phyloP scores from a whole-genome alignment of 2,797 vertebrate species.

The Pampus argenteus region DNA sequence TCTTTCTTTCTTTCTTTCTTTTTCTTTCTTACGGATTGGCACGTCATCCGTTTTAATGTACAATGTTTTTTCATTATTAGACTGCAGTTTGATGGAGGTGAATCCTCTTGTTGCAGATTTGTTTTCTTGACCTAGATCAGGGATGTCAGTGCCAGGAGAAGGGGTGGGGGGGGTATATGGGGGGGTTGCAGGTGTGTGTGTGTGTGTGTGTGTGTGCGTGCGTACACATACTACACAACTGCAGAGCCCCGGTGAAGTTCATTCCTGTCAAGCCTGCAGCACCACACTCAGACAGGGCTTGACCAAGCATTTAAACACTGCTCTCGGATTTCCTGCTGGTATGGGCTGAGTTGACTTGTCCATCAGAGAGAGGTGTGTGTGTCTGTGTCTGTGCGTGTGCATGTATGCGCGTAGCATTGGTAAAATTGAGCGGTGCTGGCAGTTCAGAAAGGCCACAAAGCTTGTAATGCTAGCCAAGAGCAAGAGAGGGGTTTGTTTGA shows the following conservation, averaged over 20 bases:
- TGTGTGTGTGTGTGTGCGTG: slow-evolving; percentile 25
- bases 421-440: slow-evolving; percentile 40
- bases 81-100: slow-evolving; percentile 18
- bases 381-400: slow-evolving; percentile 24
- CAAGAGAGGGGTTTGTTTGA: slow-evolving; percentile 33
- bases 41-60: slow-evolving; percentile 23
- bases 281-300: slow-evolving; percentile 72
- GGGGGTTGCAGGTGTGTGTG: not conserved
- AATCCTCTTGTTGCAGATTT: slow-evolving; percentile 59
- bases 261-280: slow-evolving; percentile 73
- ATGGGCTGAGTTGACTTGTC: slow-evolving; percentile 72
- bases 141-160: slow-evolving; percentile 1
- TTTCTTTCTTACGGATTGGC: too few relatives aligned
- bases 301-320: slow-evolving; percentile 77
- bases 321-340: slow-evolving; percentile 70
- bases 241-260: slow-evolving; percentile 66
- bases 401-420: slow-evolving; percentile 28
- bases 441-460: slow-evolving; percentile 51
- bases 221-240: slow-evolving; percentile 35
- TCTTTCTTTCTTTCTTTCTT: too few relatives aligned
- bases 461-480: slow-evolving; percentile 39
- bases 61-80: slow-evolving; percentile 39
- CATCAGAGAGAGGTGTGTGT: slow-evolving; percentile 55
- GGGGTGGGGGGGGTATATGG: not conserved
- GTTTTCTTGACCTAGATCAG: slow-evolving; percentile 59